Evolutionary conservation across 2,113 vertebrate species (phyloP).

Genomic region (Sphyrna mokarran): DNA sequence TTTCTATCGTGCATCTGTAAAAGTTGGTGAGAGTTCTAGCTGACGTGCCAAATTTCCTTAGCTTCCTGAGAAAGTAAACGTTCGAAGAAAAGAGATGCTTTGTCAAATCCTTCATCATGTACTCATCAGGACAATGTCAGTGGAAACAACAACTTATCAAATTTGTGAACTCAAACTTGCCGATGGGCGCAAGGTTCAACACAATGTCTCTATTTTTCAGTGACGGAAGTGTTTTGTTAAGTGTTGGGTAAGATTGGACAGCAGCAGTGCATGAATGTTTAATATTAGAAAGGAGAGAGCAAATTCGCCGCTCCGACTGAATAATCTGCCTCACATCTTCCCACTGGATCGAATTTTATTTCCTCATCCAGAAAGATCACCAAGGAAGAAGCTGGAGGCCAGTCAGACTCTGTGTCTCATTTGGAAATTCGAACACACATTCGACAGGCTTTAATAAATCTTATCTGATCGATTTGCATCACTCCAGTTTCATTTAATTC

Average conservation of each 20-base stretch:
- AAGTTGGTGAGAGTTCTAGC: too few relatives aligned
- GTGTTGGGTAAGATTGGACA: background rate
- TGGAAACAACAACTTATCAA: too few relatives aligned
- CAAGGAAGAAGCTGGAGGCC: background rate
- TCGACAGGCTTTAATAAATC: background rate
- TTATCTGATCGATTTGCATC: background rate
- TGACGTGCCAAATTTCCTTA: too few relatives aligned
- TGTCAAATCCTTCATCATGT: too few relatives aligned
- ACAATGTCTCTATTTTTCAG: too few relatives aligned
- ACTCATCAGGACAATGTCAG: too few relatives aligned
- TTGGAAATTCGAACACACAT: background rate
- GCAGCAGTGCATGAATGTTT: background rate
- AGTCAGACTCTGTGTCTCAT: background rate
- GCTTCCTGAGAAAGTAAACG: too few relatives aligned
- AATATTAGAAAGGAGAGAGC: background rate
- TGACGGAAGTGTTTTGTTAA: background rate
- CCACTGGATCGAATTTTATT: background rate
- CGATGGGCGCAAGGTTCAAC: too few relatives aligned
- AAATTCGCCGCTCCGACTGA: background rate
- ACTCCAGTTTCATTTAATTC: background rate
- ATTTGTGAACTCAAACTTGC: too few relatives aligned
- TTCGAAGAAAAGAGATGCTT: too few relatives aligned
- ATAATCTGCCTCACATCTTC: background rate
- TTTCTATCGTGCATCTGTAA: too few relatives aligned
- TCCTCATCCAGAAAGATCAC: background rate